Percentiles rank a stretch among this genome's conserved stretches.
Conservation (phyloP, 2,888 invertebrate genomes). For the Mycalesis mineus region DNA sequence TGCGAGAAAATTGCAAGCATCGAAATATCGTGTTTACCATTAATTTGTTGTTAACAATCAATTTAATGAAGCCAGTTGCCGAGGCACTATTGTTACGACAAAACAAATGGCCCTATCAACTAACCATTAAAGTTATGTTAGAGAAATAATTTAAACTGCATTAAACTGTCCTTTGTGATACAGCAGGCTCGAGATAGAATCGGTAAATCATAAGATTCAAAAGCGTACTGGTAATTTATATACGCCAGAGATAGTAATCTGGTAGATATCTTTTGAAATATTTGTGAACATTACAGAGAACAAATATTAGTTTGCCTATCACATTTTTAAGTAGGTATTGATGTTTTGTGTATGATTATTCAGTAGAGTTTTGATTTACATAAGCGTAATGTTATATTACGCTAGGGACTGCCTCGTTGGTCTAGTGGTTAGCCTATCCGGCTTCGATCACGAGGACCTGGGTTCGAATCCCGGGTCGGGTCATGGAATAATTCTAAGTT, state of each 20-base stretch:
- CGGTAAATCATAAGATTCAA: constrained; percentile 27
- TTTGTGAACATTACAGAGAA: neutral
- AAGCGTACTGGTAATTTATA: constrained; percentile 26
- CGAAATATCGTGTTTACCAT: constrained; percentile 32
- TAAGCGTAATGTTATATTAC: too few species aligned
- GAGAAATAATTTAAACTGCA: constrained; percentile 33
- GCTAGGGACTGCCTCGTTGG: too few species aligned
- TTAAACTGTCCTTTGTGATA: constrained; percentile 33
- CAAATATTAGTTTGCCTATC: neutral
- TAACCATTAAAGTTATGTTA: constrained; percentile 30
- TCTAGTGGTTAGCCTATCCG: too few species aligned
- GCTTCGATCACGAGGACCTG: too few species aligned
- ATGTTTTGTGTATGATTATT: too few species aligned
- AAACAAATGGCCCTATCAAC: constrained; percentile 35
- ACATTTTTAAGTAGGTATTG: too few species aligned
- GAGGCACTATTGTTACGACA: constrained; percentile 34
- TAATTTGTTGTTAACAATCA: constrained; percentile 31
- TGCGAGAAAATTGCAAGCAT: constrained; percentile 23
- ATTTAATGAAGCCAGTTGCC: constrained; percentile 35
- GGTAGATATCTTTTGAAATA: constrained; percentile 19
- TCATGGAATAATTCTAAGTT: too few species aligned
- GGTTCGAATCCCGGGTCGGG: too few species aligned
- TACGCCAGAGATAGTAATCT: constrained; percentile 26
- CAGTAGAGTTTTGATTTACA: too few species aligned
- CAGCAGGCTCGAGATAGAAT: constrained; percentile 24